These are phyloP conservation scores for Nothocercus nigrocapillus DNA, from an alignment of 2,113 vertebrate genomes.

Conservation along the genomic window DNA sequence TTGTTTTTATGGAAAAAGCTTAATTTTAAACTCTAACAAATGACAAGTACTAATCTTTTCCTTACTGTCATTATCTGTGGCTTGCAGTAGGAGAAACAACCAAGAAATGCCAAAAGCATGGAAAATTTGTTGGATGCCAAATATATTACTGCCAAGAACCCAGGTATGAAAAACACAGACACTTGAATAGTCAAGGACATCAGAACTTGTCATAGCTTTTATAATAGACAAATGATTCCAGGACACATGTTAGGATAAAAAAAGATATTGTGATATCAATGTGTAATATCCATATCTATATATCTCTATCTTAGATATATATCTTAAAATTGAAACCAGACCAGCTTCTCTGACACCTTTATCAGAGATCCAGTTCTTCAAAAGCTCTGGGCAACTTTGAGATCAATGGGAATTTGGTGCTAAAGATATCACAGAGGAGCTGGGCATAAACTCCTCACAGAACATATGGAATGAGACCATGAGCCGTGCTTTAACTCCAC, in stretches of 20 bases:
- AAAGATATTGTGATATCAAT: background rate
- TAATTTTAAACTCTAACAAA: constrained; percentile 2
- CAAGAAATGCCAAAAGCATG: background rate
- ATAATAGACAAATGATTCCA: background rate
- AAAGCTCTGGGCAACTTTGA: background rate
- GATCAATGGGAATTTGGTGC: background rate
- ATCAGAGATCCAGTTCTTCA: background rate
- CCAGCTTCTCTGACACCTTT: background rate
- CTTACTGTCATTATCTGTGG: background rate
- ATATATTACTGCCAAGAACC: background rate
- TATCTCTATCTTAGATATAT: background rate
- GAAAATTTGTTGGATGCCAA: background rate
- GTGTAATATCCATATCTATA: background rate
- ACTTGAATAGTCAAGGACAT: background rate
- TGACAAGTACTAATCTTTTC: background rate
- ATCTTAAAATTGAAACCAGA: background rate
- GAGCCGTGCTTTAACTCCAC: background rate
- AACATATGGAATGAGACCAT: background rate
- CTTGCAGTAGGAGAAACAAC: background rate
- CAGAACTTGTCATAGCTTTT: background rate
- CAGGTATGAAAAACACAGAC: background rate
- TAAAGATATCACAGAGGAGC: background rate
- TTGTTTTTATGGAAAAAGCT: background rate
- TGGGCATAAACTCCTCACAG: background rate
- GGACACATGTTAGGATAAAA: background rate